A percentile compares a stretch with the other conserved stretches of the same genome.
These are phyloP conservation scores for Drosophila kuntzei DNA, from an alignment of 2,888 invertebrate species.

Conservation along the genomic window DNA sequence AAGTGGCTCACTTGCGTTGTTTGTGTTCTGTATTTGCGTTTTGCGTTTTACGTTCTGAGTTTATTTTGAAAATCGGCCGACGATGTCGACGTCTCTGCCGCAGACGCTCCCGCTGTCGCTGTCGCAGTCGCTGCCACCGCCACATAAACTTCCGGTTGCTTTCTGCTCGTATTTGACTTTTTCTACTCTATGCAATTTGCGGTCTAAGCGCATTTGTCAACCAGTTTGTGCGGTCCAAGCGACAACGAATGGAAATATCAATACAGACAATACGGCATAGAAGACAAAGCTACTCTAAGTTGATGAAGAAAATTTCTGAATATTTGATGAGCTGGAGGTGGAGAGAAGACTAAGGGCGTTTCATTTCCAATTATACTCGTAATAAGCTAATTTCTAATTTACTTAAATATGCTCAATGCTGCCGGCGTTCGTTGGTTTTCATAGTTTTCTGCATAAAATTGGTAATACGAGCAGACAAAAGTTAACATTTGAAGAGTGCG, in stretches of 20 bases:
- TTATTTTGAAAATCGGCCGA: slow-evolving; percentile 54
- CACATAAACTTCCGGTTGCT: slow-evolving; percentile 60
- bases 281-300: not conserved
- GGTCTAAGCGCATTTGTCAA: slow-evolving; percentile 36
- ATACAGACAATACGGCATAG: not conserved
- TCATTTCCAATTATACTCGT: slow-evolving; percentile 1
- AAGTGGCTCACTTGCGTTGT: slow-evolving; percentile 75
- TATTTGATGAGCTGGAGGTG: not conserved
- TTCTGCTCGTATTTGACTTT: slow-evolving; percentile 52
- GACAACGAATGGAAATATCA: not conserved
- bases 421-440: not conserved
- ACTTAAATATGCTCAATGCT: not conserved
- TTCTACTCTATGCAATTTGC: slow-evolving; percentile 38
- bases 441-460: not conserved
- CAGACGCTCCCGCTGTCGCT: slow-evolving; percentile 5
- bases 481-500: not conserved
- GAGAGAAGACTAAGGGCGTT: not conserved
- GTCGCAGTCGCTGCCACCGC: slow-evolving; percentile 26
- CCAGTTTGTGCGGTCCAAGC: slow-evolving; percentile 11
- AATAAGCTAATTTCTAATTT: not conserved
- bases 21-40: slow-evolving; percentile 55
- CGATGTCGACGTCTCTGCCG: slow-evolving; percentile 24
- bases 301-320: not conserved
- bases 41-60: slow-evolving; percentile 45
- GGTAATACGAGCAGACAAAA: too few species aligned